Base-by-base conservation (phyloP, 2,888 invertebrate genomes). In the Cremastinae sp. region DNA sequence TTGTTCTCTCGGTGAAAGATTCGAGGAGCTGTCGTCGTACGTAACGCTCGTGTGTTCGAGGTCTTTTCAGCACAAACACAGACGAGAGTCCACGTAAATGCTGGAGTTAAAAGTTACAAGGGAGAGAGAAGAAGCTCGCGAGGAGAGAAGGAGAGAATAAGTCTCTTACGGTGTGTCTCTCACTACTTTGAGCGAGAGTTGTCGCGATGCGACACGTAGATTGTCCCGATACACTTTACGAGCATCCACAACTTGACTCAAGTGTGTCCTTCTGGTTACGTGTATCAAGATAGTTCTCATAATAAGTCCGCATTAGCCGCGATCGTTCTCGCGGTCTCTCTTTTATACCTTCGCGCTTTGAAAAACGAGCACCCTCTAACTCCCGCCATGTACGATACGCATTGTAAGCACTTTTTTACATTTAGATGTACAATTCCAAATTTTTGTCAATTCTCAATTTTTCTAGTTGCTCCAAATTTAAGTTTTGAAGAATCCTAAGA, bases 121-220 rank as follows among this genome's bases (percentile, higher is more conserved):
- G 10, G 12, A 1, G 39, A 49, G 58, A 58, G n/a, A 8, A 65
- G 55, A 58, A 74, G 39, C 41, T 61, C 72, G 59, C 70, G 75
- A 68, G 74, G 61, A 69, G 71, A 59, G 53, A 28, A 56, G 66
- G 56, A 72, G 49, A 75, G 75, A 71, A 69, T 55, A 58, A 78
- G 76, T 79, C 80, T 78, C 80, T 84, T 82, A 83, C 83, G 81
- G 80, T 79, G 82, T 71, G 73, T 83, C 51, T 81, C 84, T 85
- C 82, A 83, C 85, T 86, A 86, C 86, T 86, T 87, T 85, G 84
- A 84, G 83, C 79, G 79, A 73, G 82, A 82, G 82, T 83, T 82
- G 84, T 84, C 83, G 86, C 83, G 87, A 87, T 87, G 85, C 83
- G 85, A 87, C 84, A 87, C 79, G 86, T 84, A 87, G 87, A 87